Conservation (phyloP, 2,113 vertebrate genomes). For the Podocnemis expansa region DNA sequence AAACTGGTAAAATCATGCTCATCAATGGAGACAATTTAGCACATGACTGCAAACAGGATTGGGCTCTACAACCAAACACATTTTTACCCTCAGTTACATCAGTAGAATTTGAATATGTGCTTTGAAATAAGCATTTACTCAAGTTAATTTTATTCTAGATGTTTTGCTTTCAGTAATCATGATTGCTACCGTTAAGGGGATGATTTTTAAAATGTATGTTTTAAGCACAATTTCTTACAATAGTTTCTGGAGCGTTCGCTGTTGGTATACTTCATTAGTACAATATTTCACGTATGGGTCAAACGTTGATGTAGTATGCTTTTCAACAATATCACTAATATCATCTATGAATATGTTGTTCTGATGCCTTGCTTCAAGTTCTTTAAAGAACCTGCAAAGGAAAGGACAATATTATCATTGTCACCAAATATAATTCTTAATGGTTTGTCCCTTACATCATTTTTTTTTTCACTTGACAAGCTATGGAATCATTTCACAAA, state of each 20-base stretch:
- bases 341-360: conserved; percentile 89
- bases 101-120: neutral
- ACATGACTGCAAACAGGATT: rapidly evolving
- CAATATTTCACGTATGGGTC: conserved; percentile 96
- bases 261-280: conserved; percentile 97
- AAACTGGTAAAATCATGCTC: neutral
- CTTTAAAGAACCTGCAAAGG: conserved; percentile 90
- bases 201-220: neutral
- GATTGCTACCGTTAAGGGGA: rapidly evolving
- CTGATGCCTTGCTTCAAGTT: conserved; percentile 90
- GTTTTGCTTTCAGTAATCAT: neutral
- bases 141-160: neutral
- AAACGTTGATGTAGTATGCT: conserved; percentile 87
- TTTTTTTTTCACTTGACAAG: neutral
- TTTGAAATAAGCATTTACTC: rapidly evolving
- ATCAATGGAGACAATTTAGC: rapidly evolving
- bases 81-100: neutral
- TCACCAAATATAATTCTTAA: neutral
- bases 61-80: neutral
- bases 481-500: neutral
- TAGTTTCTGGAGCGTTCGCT: conserved; percentile 91
- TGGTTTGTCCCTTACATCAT: rapidly evolving
- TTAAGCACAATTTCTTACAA: conserved; percentile 80
- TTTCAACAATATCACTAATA: conserved; percentile 92
- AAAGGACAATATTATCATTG: neutral